These are phyloP conservation scores for Tigriopus californicus DNA, from an alignment of 2,888 invertebrate species.

Conservation along the genomic window DNA sequence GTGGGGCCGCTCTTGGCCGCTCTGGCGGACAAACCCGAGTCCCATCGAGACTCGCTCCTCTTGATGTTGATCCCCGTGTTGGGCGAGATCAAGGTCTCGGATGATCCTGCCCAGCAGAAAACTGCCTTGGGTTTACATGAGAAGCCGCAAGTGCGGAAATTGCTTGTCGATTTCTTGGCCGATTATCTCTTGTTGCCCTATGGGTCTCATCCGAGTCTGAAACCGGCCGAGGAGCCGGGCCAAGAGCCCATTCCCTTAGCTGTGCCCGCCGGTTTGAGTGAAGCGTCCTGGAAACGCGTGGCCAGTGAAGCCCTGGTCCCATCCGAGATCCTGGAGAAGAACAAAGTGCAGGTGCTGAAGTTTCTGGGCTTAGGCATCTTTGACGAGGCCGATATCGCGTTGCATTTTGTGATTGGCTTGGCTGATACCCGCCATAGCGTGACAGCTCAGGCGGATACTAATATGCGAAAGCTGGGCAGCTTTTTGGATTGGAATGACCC, in stretches of 20 bases:
- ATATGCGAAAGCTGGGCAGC: constrained; percentile 29
- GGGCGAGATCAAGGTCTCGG: constrained; percentile 23
- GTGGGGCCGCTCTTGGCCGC: constrained; percentile 31
- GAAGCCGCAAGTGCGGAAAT: constrained; percentile 26
- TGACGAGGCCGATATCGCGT: constrained; percentile 47
- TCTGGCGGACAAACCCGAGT: constrained; percentile 55
- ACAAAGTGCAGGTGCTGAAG: constrained; percentile 58
- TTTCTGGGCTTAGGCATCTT: constrained; percentile 62
- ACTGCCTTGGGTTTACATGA: constrained; percentile 23
- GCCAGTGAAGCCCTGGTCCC: constrained; percentile 46
- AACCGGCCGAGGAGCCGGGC: constrained; percentile 1
- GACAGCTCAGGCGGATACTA: constrained; percentile 19
- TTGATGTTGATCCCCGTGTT: constrained; percentile 18
- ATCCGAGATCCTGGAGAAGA: constrained; percentile 63
- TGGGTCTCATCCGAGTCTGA: constrained; percentile 35
- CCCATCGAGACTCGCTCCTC: constrained; percentile 58
- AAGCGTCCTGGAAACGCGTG: constrained; percentile 52
- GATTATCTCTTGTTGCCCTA: constrained; percentile 70
- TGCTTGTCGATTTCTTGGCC: constrained; percentile 53
- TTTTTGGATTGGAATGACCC: constrained; percentile 56
- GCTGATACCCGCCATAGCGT: constrained; percentile 45
- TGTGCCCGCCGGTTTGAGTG: constrained; percentile 56
- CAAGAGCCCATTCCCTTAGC: not conserved
- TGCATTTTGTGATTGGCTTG: constrained; percentile 62
- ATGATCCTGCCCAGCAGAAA: constrained; percentile 22